These are phyloP conservation scores for Epinotia ramella DNA, from an alignment of 2,888 invertebrate genomes.

Conservation along the genomic window DNA sequence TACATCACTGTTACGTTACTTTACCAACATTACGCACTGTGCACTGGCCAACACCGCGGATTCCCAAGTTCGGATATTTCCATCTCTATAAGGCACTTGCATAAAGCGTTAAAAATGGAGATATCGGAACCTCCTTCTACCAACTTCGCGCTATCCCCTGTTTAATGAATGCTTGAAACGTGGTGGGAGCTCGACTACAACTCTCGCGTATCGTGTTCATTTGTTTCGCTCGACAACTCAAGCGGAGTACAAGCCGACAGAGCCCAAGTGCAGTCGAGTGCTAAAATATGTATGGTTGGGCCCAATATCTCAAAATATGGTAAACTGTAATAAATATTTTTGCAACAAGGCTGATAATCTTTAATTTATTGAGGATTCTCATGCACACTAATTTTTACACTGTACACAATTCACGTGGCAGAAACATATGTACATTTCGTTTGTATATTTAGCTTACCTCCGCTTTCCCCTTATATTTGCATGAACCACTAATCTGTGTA, in stretches of 20 bases:
- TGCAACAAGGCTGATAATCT: neutral
- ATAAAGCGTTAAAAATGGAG: no score
- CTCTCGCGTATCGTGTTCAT: slow-evolving; percentile 1
- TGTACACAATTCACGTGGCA: neutral
- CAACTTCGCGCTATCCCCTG: neutral
- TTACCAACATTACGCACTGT: neutral
- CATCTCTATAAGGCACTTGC: no score
- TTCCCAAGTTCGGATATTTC: neutral
- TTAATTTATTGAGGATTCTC: neutral
- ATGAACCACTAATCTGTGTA: neutral
- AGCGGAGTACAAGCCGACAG: neutral
- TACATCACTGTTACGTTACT: slow-evolving; percentile 5
- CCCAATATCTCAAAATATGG: neutral
- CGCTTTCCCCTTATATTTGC: neutral
- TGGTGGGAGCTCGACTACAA: neutral
- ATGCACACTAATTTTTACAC: no score
- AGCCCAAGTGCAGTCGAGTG: neutral
- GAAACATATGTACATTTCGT: no score
- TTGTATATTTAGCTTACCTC: neutral
- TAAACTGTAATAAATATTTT: neutral
- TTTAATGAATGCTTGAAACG: neutral
- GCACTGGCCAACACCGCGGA: neutral
- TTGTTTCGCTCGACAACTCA: neutral
- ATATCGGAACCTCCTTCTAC: neutral
- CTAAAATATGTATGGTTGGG: neutral